A percentile compares a stretch with the other conserved stretches of the same genome.
Evolutionary conservation across 2,113 vertebrate species (phyloP).

Genomic region (Cottus gobio): DNA sequence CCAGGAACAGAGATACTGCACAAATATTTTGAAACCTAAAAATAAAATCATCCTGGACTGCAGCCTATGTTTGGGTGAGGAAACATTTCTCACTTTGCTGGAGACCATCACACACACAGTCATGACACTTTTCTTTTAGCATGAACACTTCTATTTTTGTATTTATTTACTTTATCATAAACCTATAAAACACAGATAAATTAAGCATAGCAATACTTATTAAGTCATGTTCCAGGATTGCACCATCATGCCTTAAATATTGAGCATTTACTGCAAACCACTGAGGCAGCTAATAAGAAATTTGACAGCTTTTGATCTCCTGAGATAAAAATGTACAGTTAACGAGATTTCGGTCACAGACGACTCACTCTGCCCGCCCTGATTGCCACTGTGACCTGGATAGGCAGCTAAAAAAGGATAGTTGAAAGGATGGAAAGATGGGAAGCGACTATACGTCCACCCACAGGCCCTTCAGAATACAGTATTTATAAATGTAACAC

Average conservation of each 20-base stretch:
- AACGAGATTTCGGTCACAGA: constrained; percentile 17
- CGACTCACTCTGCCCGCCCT: neutral
- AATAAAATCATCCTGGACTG: constrained; percentile 56
- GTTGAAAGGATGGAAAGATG: neutral
- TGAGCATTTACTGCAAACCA: neutral
- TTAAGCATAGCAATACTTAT: neutral
- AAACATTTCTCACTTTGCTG: constrained; percentile 55
- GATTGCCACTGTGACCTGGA: constrained; percentile 19
- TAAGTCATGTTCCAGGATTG: neutral
- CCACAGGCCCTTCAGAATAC: neutral
- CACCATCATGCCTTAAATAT: neutral
- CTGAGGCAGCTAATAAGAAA: neutral
- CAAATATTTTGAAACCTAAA: constrained; percentile 59
- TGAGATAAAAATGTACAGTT: constrained; percentile 7
- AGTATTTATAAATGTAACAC: neutral
- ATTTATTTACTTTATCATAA: neutral
- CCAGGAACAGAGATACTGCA: constrained; percentile 31
- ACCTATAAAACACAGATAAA: constrained; percentile 7
- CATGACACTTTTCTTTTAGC: constrained; percentile 30
- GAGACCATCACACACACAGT: constrained; percentile 47
- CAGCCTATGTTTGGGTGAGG: constrained; percentile 56
- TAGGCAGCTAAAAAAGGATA: constrained; percentile 22
- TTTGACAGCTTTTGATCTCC: constrained; percentile 5
- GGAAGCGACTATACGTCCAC: neutral
- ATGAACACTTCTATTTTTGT: neutral